Base-by-base conservation (phyloP, 2,888 invertebrate genomes). In the Xestia c-nigrum region DNA sequence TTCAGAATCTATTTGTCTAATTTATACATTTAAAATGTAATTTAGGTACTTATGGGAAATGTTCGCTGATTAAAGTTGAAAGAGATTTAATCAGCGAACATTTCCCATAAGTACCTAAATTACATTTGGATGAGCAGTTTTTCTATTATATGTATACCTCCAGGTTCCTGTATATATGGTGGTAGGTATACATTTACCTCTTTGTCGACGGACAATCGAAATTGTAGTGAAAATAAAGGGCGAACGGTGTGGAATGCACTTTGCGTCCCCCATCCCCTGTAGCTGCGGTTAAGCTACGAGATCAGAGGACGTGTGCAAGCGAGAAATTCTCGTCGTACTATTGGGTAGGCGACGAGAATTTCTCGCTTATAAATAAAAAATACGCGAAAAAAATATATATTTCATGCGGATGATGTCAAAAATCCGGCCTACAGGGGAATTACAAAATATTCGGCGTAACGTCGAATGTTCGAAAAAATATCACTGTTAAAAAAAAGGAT, bases 191-290 rank as follows among this genome's bases (percentile, higher is more conserved):
- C 24, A 21, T 72, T 61, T 61, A 64, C 31, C 40, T 50, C n/a
- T 81, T 71, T 78, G 77, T 68, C 46, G 50, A 31, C 46, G 66
- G 46, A 59, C 70, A 83, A 75, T 84, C 74, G 72, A 80, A 78
- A 85, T 85, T 71, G 70, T 70, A 83, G 74, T 76, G 72, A 63
- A 83, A 76, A 80, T 85, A 83, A 85, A 83, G 78, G 72, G 74
- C 55, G 67, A 59, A 40, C 65, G 67, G 73, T 76, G 68, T n/a
- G 80, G 83, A 81, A 85, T 85, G 85, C 81, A 81, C 50, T 78
- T 81, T 83, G 74, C 66, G 72, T 74, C 50, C 14, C 66, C 7
- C 59, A 68, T 68, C 80, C 68, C 76, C 16, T 47, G 52, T 73
- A 74, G 61, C 38, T 83, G 85, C 72, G 85, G 85, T 83, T 73